phyloP scores from a whole-genome alignment of 2,888 invertebrate genomes.

The Drosophila yooni region DNA sequence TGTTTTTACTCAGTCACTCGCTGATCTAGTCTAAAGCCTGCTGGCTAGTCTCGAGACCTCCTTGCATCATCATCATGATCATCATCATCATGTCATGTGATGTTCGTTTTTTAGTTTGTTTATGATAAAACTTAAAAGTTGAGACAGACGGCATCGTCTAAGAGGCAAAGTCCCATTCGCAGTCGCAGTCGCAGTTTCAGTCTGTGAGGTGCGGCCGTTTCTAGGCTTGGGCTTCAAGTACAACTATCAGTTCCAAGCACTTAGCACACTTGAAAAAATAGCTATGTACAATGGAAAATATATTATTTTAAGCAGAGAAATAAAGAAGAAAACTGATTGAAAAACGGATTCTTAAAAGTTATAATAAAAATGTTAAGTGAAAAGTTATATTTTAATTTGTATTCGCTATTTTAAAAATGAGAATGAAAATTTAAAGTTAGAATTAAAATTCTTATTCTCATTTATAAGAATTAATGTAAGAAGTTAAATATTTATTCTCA shows the following conservation, averaged over 20 bases:
- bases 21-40: conserved; percentile 35
- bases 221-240: conserved; percentile 31
- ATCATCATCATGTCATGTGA: conserved; percentile 65
- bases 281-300: not conserved
- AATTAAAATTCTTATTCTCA: not conserved
- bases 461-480: not conserved
- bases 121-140: conserved; percentile 52
- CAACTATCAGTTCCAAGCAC: conserved; percentile 43
- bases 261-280: not conserved
- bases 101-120: conserved; percentile 49
- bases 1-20: not conserved
- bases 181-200: not conserved
- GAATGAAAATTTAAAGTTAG: not conserved
- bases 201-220: conserved; percentile 45
- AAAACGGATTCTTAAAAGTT: not conserved
- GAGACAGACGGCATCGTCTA: conserved; percentile 10
- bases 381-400: not conserved
- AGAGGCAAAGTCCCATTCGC: conserved; percentile 13
- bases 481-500: not conserved
- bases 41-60: conserved; percentile 66
- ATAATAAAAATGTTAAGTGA: not conserved
- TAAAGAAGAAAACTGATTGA: not conserved
- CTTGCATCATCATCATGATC: conserved; percentile 41
- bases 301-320: not conserved
- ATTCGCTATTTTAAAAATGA: not conserved